A percentile compares a stretch with the other conserved stretches of the same genome.
Evolutionary conservation across 2,113 vertebrate genomes (phyloP).

Genomic region (Protomyctophum bolini): DNA sequence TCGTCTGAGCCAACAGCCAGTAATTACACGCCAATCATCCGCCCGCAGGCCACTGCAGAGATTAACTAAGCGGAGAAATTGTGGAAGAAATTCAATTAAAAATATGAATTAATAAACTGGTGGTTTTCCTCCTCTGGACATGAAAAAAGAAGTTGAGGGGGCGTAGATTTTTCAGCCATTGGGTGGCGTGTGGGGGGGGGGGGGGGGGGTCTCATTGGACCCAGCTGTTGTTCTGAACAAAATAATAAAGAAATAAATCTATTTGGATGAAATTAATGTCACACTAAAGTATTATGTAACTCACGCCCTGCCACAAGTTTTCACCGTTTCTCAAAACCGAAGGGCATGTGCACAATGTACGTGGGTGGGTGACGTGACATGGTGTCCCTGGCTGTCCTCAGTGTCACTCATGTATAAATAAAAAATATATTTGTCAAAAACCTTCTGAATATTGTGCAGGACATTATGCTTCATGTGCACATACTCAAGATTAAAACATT

Average conservation of each 20-base stretch:
- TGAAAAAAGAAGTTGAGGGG: conserved; percentile 7
- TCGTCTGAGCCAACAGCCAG: conserved; percentile 57
- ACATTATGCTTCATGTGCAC: too few relatives aligned
- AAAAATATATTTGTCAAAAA: too few relatives aligned
- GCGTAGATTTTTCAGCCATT: conserved; percentile 8
- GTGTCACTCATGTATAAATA: too few relatives aligned
- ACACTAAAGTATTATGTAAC: too few relatives aligned
- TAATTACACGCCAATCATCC: conserved; percentile 80
- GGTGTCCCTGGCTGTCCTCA: too few relatives aligned
- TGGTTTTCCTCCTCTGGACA: conserved; percentile 31
- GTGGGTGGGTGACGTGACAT: too few relatives aligned
- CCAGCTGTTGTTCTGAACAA: too few relatives aligned
- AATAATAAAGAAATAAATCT: too few relatives aligned
- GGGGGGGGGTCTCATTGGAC: not conserved
- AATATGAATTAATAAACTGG: conserved; percentile 69
- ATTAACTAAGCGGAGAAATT: conserved; percentile 75
- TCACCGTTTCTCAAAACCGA: not conserved
- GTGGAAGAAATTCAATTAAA: conserved; percentile 76
- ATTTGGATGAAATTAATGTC: too few relatives aligned
- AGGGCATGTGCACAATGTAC: not conserved
- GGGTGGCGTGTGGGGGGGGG: not conserved
- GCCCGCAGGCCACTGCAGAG: conserved; percentile 64
- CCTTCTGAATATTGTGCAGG: too few relatives aligned
- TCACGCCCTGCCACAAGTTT: too few relatives aligned
- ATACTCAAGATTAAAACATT: too few relatives aligned